Evolutionary conservation across 2,888 invertebrate species (phyloP).

Genomic region (Salticus scenicus): DNA sequence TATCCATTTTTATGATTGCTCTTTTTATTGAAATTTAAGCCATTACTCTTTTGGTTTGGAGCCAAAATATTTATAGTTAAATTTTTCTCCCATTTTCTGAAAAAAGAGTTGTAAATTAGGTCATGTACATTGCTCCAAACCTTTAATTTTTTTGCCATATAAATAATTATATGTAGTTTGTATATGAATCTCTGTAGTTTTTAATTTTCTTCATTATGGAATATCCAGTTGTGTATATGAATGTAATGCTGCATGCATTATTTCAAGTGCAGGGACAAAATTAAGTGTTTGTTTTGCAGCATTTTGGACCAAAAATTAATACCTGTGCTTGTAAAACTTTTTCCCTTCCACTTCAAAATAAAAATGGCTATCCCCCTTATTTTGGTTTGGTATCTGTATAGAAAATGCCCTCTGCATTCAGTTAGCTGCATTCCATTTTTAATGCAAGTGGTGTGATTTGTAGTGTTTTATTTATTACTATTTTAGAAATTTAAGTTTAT

Average conservation of each 20-base stretch:
- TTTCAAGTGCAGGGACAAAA: constrained; percentile 26
- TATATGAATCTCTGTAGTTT: constrained; percentile 61
- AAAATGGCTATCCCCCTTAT: neutral
- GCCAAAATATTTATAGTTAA: constrained; percentile 23
- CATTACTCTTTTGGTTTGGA: constrained; percentile 57
- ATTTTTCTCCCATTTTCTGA: neutral
- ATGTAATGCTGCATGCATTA: constrained; percentile 64
- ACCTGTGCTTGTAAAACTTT: constrained; percentile 15
- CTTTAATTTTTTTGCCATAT: constrained; percentile 4
- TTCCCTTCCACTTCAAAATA: constrained; percentile 40
- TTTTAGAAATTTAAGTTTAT: neutral
- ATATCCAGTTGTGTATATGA: constrained; percentile 44
- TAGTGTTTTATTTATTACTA: constrained; percentile 23
- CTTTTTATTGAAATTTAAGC: constrained; percentile 28
- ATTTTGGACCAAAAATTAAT: constrained; percentile 28
- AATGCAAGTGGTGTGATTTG: neutral
- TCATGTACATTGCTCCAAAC: constrained; percentile 48
- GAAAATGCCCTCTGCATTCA: constrained; percentile 24
- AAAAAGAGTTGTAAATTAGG: neutral
- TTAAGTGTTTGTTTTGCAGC: constrained; percentile 27
- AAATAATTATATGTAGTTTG: constrained; percentile 50
- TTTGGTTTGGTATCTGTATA: constrained; percentile 35
- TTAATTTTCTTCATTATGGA: constrained; percentile 47
- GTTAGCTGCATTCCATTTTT: constrained; percentile 62
- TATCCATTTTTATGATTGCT: constrained; percentile 50